Evolutionary conservation across 2,888 invertebrate species (phyloP).

Genomic region (Listrodromus nycthemerus): DNA sequence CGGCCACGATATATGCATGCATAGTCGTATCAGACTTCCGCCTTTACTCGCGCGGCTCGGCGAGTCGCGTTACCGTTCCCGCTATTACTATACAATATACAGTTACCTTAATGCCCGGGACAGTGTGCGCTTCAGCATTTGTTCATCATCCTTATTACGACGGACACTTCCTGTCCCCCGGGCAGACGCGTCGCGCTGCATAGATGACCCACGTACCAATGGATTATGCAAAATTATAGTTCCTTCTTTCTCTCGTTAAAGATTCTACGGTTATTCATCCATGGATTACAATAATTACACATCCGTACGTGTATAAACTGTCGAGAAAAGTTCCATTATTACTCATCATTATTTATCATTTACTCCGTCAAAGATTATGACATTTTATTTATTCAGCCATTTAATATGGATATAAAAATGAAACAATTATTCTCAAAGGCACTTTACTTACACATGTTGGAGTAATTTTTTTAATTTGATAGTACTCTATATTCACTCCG

Average conservation of each 20-base stretch:
- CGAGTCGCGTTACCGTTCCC: slow-evolving; percentile 77
- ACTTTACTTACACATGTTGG: no score
- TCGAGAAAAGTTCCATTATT: background rate
- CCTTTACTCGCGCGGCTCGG: slow-evolving; percentile 39
- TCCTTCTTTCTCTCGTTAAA: background rate
- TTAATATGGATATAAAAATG: background rate
- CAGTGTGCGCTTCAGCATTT: slow-evolving; percentile 54
- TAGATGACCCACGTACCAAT: background rate
- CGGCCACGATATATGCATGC: slow-evolving; percentile 1
- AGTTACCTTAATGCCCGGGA: slow-evolving; percentile 81
- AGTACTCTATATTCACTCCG: no score
- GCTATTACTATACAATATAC: slow-evolving; percentile 73
- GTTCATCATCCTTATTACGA: slow-evolving; percentile 55
- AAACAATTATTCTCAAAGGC: background rate
- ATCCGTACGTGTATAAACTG: background rate
- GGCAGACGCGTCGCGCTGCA: background rate
- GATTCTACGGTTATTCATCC: background rate
- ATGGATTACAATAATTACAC: slow-evolving; percentile 2
- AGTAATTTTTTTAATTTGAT: no score
- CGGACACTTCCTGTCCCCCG: slow-evolving; percentile 46
- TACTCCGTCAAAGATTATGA: background rate
- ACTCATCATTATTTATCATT: background rate
- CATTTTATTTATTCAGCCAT: background rate
- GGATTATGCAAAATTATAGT: slow-evolving; percentile 14
- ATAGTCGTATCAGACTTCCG: slow-evolving; percentile 9